A percentile compares a stretch with the other conserved stretches of the same genome.
Evolutionary conservation across 2,797 vertebrate species (phyloP).

Genomic region (Cyprinella venusta): DNA sequence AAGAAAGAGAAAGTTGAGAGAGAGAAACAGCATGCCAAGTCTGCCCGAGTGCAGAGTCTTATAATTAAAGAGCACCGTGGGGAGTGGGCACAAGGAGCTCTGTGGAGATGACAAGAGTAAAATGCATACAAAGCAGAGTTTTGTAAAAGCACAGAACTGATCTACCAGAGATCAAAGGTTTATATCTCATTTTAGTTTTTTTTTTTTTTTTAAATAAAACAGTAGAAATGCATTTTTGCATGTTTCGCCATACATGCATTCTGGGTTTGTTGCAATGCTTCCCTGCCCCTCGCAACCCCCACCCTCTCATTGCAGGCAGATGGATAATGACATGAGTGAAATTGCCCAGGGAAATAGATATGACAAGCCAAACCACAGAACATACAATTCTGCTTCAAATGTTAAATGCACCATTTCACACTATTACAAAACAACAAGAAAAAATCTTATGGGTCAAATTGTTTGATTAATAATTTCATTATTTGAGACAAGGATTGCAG

Average conservation of each 20-base stretch:
- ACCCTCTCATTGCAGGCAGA: constrained; percentile 59
- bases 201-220: no score
- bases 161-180: background rate
- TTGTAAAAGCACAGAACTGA: constrained; percentile 38
- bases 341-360: constrained; percentile 62
- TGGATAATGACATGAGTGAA: constrained; percentile 65
- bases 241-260: constrained; percentile 66
- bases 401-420: constrained; percentile 24
- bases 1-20: constrained; percentile 54
- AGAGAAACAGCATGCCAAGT: constrained; percentile 65
- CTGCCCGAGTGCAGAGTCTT: constrained; percentile 69
- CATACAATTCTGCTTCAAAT: constrained; percentile 45
- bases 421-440: constrained; percentile 1
- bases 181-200: no score
- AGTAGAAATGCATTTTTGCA: constrained; percentile 60
- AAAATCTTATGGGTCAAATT: background rate
- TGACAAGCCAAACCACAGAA: constrained; percentile 51
- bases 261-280: constrained; percentile 55
- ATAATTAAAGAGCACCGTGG: constrained; percentile 77
- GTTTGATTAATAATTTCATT: background rate
- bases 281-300: constrained; percentile 34
- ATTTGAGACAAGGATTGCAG: background rate
- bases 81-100: constrained; percentile 65
- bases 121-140: constrained; percentile 45
- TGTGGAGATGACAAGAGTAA: constrained; percentile 12